Conservation (phyloP, 2,888 invertebrate genomes). For the Steinernema carpocapsae region DNA sequence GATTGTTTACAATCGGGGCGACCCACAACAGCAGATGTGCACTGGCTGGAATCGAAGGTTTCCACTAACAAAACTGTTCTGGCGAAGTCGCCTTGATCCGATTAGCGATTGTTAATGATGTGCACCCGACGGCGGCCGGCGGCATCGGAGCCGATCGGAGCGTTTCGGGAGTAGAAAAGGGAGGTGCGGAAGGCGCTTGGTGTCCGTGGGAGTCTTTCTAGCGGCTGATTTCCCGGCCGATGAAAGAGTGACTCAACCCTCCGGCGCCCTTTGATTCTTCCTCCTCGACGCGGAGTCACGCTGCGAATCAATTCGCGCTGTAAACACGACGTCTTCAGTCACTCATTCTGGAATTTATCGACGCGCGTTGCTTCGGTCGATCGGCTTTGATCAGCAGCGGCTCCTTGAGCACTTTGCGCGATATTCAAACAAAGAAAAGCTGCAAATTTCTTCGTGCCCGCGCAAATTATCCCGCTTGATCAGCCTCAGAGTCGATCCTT, state of each 20-base stretch:
- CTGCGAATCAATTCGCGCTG: background rate
- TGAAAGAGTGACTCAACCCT: background rate
- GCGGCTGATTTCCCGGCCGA: background rate
- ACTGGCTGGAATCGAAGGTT: too few species aligned
- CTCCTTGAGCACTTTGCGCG: too few species aligned
- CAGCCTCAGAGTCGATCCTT: too few species aligned
- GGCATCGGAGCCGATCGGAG: background rate
- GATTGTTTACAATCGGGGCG: background rate
- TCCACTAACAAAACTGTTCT: too few species aligned
- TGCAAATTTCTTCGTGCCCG: too few species aligned
- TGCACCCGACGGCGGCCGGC: background rate
- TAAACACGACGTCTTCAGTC: constrained; percentile 1
- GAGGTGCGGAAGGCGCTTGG: background rate
- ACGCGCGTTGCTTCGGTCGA: too few species aligned
- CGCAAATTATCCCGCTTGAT: too few species aligned
- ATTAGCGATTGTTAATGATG: constrained; percentile 28
- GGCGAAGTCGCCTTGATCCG: constrained; percentile 6
- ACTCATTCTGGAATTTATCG: background rate
- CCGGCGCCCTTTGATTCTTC: background rate
- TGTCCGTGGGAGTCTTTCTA: background rate
- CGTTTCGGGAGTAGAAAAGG: background rate
- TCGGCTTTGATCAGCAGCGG: too few species aligned
- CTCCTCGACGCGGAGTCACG: constrained; percentile 4
- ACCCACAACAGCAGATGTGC: too few species aligned
- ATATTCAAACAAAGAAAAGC: too few species aligned